These are phyloP conservation scores for Psilopsiagon aurifrons DNA, from an alignment of 2,113 vertebrate species.

Conservation along the genomic window DNA sequence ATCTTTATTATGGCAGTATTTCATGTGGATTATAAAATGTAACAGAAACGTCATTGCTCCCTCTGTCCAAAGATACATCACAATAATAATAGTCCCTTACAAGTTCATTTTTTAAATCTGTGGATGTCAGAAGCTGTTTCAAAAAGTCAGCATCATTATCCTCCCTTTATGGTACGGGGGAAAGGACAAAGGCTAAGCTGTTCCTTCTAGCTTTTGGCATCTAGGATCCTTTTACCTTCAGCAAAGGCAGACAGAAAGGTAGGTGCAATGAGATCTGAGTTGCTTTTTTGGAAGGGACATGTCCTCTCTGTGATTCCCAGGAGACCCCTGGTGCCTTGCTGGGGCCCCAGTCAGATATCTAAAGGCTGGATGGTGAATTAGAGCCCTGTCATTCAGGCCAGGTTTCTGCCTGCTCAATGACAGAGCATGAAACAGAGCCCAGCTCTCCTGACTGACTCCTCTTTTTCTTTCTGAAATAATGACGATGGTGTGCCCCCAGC, in stretches of 20 bases:
- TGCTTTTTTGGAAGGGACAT: neutral
- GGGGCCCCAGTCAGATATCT: neutral
- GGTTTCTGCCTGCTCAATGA: neutral
- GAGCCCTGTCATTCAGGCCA: neutral
- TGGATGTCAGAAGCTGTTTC: conserved; percentile 41
- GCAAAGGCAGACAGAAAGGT: neutral
- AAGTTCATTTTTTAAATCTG: conserved; percentile 17
- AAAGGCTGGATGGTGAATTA: neutral
- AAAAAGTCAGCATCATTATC: conserved; percentile 44
- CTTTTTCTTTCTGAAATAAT: neutral
- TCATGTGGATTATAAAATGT: conserved; percentile 37
- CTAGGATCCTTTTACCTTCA: neutral
- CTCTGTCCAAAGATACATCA: conserved; percentile 19
- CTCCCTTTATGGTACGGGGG: neutral
- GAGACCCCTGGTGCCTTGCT: neutral
- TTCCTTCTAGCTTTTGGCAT: neutral
- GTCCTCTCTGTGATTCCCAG: neutral
- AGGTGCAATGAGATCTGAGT: neutral
- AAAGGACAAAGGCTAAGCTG: conserved; percentile 25
- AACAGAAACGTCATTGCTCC: conserved; percentile 14
- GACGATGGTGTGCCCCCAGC: neutral
- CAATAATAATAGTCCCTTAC: conserved; percentile 38
- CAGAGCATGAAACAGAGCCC: neutral
- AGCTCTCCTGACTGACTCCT: neutral
- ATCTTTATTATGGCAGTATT: conserved; percentile 43